phyloP scores from a whole-genome alignment of 2,113 vertebrate genomes.

The Actenoides hombroni region DNA sequence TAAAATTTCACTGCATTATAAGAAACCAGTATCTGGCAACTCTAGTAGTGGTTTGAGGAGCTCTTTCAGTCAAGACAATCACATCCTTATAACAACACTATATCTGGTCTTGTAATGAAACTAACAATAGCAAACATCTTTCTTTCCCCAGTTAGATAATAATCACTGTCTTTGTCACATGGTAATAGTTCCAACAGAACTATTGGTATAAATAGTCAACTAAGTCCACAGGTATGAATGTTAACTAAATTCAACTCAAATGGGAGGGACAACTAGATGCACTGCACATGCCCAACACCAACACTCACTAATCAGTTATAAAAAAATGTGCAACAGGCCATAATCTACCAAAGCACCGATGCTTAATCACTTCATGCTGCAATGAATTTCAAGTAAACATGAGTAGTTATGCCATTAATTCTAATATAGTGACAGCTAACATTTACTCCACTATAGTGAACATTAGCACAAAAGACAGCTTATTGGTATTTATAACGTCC shows the following conservation, averaged over 20 bases:
- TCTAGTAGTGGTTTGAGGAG: background rate
- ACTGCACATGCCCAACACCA: background rate
- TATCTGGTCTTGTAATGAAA: background rate
- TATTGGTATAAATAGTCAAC: background rate
- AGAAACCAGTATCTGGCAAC: background rate
- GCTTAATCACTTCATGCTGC: constrained; percentile 25
- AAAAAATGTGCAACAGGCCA: constrained; percentile 5
- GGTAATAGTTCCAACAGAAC: background rate
- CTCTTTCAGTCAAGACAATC: background rate
- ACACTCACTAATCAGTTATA: background rate
- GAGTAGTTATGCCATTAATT: constrained; percentile 43
- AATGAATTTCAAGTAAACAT: constrained; percentile 46
- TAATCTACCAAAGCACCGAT: constrained; percentile 48
- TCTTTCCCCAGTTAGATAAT: background rate
- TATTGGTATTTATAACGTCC: background rate
- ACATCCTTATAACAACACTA: background rate
- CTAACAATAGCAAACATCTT: background rate
- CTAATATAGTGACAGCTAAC: constrained; percentile 33
- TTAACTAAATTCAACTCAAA: background rate
- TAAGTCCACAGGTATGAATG: background rate
- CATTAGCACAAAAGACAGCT: background rate
- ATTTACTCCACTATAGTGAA: background rate
- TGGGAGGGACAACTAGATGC: constrained; percentile 8
- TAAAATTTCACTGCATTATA: background rate
- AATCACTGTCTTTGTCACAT: background rate